Base-by-base conservation (phyloP, 2,797 vertebrate species). In the Lindbergichthys nudifrons region DNA sequence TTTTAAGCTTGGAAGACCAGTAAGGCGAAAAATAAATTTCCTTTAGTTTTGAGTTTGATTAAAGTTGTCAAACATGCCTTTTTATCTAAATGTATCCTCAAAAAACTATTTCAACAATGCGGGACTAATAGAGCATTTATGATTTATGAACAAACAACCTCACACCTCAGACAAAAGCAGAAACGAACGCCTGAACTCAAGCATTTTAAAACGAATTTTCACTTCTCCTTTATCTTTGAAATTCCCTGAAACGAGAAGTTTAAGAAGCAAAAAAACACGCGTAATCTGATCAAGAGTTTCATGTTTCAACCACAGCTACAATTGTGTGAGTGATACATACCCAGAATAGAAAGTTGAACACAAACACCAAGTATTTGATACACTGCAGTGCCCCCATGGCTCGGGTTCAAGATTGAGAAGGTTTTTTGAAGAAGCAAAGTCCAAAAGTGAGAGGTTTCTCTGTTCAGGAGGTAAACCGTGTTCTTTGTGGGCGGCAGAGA, bases 281-380 rank as follows among this genome's bases (percentile, higher is more conserved):
- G n/a, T 14, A n/a, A 2, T 14, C 19, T 9, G 2, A 52, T 14
- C 21, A 14, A 23, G 2, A 21, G 15, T 36, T 3, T 65, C 42
- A 41, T 2, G 3, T 51, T 10, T 41, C 62, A 79, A 52, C 60
- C 65, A 47, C 63, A 66, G 1, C 6, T 1, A 26, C 7, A 14
- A 2, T 4, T 50, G 13, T 21, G 3, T 14, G 16, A 14, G 59
- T 8, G 21, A 41, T 83, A 93, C 94, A 0, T 92, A 95, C 93
- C 93, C 94, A 95, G 83, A 94, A 94, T 26, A 95, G 80, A 39
- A 94, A 93, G 85, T 94, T 95, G 88, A 94, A 94, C 46, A 59
- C 61, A 70, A 94, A 93, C 88, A 95, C 48, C 73, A 90, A 41
- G 66, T 94, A 93, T 30, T 93, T 95, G 84, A 94, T 9, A 62